Conservation (phyloP, 2,113 vertebrate genomes). For the Lasiurus cinereus region DNA sequence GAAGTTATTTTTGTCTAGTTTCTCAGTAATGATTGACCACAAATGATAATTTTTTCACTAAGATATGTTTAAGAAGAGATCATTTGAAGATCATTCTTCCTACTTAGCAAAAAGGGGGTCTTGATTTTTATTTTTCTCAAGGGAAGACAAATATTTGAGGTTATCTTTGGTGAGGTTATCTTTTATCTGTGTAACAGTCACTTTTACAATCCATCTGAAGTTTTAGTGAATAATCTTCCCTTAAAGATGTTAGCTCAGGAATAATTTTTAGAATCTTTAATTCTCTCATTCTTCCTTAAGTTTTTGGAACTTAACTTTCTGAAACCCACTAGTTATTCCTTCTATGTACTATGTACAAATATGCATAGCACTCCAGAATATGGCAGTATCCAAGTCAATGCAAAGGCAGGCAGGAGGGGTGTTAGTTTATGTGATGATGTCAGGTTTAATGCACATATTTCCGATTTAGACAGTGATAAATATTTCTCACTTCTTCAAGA, state of each 20-base stretch:
- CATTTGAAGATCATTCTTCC: not conserved
- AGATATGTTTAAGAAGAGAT: slow-evolving; percentile 19
- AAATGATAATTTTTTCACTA: slow-evolving; percentile 1
- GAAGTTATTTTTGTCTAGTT: slow-evolving; percentile 44
- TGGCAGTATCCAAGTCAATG: not conserved
- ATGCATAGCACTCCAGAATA: not conserved
- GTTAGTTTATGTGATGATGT: not conserved
- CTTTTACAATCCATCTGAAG: not conserved
- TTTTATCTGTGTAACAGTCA: not conserved
- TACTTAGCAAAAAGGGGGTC: not conserved
- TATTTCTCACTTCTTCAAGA: slow-evolving; percentile 28
- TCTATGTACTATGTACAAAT: not conserved
- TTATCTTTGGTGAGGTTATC: not conserved
- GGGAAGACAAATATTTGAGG: slow-evolving; percentile 4
- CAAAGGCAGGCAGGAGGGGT: not conserved
- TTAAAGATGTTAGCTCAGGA: slow-evolving; percentile 18
- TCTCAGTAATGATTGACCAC: not conserved
- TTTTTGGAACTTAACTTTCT: not conserved
- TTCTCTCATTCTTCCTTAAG: slow-evolving; percentile 24
- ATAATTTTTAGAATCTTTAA: slow-evolving; percentile 34
- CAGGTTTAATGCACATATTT: not conserved
- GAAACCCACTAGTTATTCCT: not conserved
- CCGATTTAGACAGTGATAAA: not conserved
- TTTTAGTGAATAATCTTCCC: slow-evolving; percentile 34
- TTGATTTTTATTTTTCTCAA: slow-evolving; percentile 41